These are phyloP conservation scores for Phylloscopus whistleri DNA, from an alignment of 2,113 vertebrate species.

Conservation along the genomic window DNA sequence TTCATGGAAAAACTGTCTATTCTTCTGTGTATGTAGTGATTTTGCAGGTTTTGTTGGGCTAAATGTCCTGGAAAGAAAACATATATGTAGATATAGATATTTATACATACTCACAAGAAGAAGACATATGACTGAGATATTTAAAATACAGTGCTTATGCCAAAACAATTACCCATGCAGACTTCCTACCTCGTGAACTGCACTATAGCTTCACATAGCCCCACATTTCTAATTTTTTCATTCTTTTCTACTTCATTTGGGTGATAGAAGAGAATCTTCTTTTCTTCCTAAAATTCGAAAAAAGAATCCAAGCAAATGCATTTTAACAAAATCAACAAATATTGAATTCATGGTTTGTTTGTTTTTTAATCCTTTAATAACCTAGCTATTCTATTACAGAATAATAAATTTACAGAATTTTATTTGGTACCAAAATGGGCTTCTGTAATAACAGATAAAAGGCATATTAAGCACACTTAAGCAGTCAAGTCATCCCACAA, in stretches of 20 bases:
- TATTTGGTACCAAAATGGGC: not conserved
- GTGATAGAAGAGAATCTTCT: constrained; percentile 98
- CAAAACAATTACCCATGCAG: not conserved
- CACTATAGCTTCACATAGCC: constrained; percentile 97
- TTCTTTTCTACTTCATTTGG: constrained; percentile 97
- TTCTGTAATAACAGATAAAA: not conserved
- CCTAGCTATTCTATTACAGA: not conserved
- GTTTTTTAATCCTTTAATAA: not conserved
- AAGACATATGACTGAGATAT: not conserved
- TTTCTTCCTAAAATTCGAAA: constrained; percentile 85
- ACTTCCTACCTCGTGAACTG: constrained; percentile 91
- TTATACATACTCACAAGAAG: not conserved
- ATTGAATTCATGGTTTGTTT: not conserved
- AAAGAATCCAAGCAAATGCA: constrained; percentile 1
- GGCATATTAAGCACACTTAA: not conserved
- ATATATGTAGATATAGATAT: not conserved
- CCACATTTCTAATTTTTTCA: constrained; percentile 97
- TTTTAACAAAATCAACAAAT: not conserved
- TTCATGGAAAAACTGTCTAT: constrained; percentile 96
- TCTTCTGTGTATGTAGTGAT: constrained; percentile 97
- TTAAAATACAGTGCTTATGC: not conserved
- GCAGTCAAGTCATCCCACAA: not conserved
- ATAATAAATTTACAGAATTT: not conserved
- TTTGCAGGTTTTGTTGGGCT: constrained; percentile 96
- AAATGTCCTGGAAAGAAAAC: constrained; percentile 83